Percentiles rank a stretch among this genome's conserved stretches.
These are phyloP conservation scores for Platyrinchus mystaceus DNA, from an alignment of 2,797 vertebrate genomes.

Conservation along the genomic window DNA sequence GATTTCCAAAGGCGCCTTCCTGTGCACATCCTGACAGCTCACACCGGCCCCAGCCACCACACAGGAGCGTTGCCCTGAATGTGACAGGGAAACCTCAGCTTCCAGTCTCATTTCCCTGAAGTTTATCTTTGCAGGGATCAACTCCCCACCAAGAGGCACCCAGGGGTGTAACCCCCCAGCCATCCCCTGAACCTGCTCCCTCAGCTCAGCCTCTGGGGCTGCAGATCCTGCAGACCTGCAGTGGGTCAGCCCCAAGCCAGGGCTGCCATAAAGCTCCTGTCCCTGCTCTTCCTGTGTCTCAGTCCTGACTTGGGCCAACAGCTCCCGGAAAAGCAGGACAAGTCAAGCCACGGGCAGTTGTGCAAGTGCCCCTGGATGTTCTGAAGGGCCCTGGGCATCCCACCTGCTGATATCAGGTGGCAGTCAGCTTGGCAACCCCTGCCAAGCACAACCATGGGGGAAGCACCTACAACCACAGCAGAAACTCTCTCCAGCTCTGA, in stretches of 20 bases:
- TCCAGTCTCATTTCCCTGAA: neutral
- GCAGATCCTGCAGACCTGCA: neutral
- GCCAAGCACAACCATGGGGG: neutral
- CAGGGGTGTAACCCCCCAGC: neutral
- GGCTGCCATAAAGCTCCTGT: neutral
- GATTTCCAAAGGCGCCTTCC: neutral
- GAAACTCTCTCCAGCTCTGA: neutral
- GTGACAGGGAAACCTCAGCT: neutral
- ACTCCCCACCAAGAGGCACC: neutral
- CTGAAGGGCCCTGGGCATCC: neutral
- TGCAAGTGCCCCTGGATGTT: neutral
- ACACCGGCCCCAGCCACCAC: neutral
- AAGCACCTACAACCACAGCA: neutral
- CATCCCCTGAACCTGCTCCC: neutral
- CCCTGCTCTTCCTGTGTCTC: neutral
- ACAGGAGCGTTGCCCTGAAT: rapidly evolving
- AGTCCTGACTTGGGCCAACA: rapidly evolving
- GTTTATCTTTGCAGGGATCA: neutral
- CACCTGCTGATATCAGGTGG: rapidly evolving
- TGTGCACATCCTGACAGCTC: neutral
- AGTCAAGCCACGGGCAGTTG: rapidly evolving
- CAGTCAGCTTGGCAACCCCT: too few relatives aligned
- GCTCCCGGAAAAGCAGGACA: neutral
- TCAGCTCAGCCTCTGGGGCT: neutral
- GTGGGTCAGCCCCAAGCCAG: rapidly evolving